These are phyloP conservation scores for Erpornis zantholeuca DNA, from an alignment of 2,113 vertebrate genomes.

Conservation along the genomic window DNA sequence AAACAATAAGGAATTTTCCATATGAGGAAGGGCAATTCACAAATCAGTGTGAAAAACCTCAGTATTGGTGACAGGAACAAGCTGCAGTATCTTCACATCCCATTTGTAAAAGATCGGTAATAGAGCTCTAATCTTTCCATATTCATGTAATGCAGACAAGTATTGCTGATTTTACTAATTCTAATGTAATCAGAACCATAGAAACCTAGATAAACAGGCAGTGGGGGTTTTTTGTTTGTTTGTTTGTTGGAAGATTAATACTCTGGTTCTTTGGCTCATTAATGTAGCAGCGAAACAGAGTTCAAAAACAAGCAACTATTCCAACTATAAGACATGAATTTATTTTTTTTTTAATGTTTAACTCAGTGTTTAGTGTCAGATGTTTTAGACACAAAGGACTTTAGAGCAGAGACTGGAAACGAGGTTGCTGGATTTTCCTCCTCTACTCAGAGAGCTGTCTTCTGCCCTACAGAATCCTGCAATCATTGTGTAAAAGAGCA, in stretches of 20 bases:
- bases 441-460: neutral
- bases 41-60: neutral
- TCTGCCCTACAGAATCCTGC: neutral
- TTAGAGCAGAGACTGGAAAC: neutral
- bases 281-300: neutral
- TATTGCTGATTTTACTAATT: neutral
- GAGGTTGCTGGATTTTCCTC: neutral
- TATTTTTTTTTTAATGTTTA: neutral
- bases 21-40: neutral
- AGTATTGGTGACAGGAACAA: neutral
- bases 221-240: accelerated
- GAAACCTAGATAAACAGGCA: neutral
- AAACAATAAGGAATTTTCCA: neutral
- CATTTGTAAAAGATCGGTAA: neutral
- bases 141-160: neutral
- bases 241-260: neutral
- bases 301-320: neutral
- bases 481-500: neutral
- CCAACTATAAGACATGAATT: neutral
- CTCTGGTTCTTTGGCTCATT: neutral
- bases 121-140: neutral
- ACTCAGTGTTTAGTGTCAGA: neutral
- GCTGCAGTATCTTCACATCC: neutral
- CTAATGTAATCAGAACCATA: neutral
- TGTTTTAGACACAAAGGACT: neutral